A percentile compares a stretch with the other conserved stretches of the same genome.
These are phyloP conservation scores for Zosterops lateralis DNA, from an alignment of 2,113 vertebrate species.

Conservation along the genomic window DNA sequence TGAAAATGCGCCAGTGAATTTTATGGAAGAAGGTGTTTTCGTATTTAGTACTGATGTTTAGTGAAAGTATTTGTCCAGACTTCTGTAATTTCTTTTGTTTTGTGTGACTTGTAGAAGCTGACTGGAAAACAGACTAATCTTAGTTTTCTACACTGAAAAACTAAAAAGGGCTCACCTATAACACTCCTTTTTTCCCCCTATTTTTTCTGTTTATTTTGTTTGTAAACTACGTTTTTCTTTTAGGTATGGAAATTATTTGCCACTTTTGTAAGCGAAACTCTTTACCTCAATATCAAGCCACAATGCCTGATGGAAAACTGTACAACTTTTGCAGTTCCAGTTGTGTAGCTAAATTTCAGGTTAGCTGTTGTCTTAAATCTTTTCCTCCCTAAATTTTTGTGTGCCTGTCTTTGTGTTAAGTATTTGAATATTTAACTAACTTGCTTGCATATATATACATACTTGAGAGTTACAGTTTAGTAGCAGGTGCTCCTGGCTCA, in stretches of 20 bases:
- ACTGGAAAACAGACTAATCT: neutral
- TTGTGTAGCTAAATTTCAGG: conserved; percentile 98
- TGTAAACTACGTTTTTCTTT: conserved; percentile 71
- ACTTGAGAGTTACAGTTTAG: neutral
- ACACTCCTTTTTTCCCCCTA: neutral
- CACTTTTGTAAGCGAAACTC: conserved; percentile 97
- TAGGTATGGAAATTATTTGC: conserved; percentile 91
- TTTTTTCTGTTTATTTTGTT: conserved; percentile 54
- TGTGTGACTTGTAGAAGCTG: neutral
- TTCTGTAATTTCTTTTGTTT: neutral
- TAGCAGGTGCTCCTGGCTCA: neutral
- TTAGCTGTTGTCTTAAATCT: conserved; percentile 71
- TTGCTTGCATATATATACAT: neutral
- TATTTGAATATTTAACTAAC: neutral
- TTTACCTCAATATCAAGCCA: conserved; percentile 97
- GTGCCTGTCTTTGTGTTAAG: conserved; percentile 11
- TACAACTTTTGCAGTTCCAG: conserved; percentile 97
- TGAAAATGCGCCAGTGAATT: neutral
- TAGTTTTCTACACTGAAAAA: neutral
- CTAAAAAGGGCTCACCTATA: neutral
- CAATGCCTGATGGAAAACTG: conserved; percentile 92
- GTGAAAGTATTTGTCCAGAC: neutral
- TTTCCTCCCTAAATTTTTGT: conserved; percentile 54
- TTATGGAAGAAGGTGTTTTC: neutral
- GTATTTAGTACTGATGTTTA: neutral